Evolutionary conservation across 2,888 invertebrate species (phyloP), one percentile per base, ranked within the genome.

Genomic region (Allacma fusca): DNA sequence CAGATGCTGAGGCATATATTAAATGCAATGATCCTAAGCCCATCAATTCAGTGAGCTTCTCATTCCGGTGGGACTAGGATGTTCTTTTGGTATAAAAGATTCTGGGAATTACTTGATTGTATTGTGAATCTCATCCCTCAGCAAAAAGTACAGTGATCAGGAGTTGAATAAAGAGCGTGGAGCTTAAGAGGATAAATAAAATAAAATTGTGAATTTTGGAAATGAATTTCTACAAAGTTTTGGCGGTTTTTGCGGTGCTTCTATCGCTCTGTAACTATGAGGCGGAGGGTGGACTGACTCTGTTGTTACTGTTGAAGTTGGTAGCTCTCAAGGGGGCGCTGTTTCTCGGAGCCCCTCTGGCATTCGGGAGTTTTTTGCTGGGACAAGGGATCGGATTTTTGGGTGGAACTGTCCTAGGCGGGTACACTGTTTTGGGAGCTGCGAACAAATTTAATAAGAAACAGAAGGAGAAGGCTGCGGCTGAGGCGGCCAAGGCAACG

Each of bases 351-450:
- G 50, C 75, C 16, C 75, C 75, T 1, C 43, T 75, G 2, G 75
- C 75, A 9, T 26, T 75, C 23, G 75, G 75, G n/a, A 24, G 65
- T 7, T 75, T 75, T 28, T 21, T 75, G 16, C 19, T 75, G 5
- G 75, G 75, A 21, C 75, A 75, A 57, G 75, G 75, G 12, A 29
- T 75, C 21, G 75, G 75, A 68, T 75, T 75, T 68, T 29, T 75
- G 5, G 75, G 24, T 2, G 75, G 75, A 24, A 50, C n/a, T 26
- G 19, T 75, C 1, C 44, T 50, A 5, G 75, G 75, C 23, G 67
- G 68, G 1, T 75, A 68, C 50, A 34, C 50, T 1, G 40, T 75
- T 40, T 44, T 75, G 16, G 68, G 50, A 68, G 75, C 75, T 21
- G 75, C 68, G n/a, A 67, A 75, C n/a, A 68, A 65, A 29, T 75